Evolutionary conservation across 2,888 invertebrate species (phyloP).

Genomic region (Clostera curtula): DNA sequence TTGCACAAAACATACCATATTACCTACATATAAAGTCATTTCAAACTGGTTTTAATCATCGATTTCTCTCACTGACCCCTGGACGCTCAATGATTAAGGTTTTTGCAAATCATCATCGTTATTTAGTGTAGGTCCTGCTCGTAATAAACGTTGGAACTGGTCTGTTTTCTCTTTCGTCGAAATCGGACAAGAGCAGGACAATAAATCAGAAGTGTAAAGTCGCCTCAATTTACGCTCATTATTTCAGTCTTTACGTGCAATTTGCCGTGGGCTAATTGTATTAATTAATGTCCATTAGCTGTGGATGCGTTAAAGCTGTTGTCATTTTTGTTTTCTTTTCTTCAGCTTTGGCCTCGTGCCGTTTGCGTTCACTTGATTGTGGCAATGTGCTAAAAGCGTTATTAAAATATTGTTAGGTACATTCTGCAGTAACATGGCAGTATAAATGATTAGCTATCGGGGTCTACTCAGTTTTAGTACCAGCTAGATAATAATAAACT

Average conservation of each 20-base stretch:
- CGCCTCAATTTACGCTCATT: conserved; percentile 72
- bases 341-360: conserved; percentile 36
- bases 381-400: conserved; percentile 12
- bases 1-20: too few species aligned
- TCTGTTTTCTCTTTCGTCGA: conserved; percentile 73
- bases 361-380: conserved; percentile 21
- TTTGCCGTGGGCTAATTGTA: conserved; percentile 72
- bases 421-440: too few species aligned
- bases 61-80: conserved; percentile 53
- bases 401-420: conserved; percentile 1
- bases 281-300: conserved; percentile 69
- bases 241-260: conserved; percentile 67
- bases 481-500: too few species aligned
- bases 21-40: too few species aligned
- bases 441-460: too few species aligned
- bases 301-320: conserved; percentile 54
- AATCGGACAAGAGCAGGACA: conserved; percentile 67
- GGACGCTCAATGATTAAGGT: conserved; percentile 61
- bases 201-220: conserved; percentile 75
- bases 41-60: conserved; percentile 67
- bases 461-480: too few species aligned
- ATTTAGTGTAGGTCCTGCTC: conserved; percentile 66
- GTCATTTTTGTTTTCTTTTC: conserved; percentile 42
- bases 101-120: conserved; percentile 73
- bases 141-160: conserved; percentile 65